A percentile compares a stretch with the other conserved stretches of the same genome.
phyloP scores from a whole-genome alignment of 1,140 invertebrate genomes.

The Solen grandis region DNA sequence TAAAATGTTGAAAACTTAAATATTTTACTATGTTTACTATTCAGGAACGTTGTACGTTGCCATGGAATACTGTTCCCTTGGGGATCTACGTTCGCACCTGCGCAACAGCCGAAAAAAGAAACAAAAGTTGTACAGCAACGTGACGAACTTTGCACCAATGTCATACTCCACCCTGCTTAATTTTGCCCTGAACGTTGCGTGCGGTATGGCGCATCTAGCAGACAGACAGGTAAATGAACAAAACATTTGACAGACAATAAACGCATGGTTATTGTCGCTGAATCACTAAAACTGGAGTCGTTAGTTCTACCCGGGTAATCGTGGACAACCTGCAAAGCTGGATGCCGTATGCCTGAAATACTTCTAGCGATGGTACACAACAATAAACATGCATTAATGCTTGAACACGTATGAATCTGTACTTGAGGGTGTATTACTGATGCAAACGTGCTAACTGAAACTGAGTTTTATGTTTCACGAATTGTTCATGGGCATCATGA shows the following conservation, averaged over 20 bases:
- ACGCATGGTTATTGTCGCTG: background rate
- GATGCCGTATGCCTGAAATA: too few species aligned
- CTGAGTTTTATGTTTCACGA: too few species aligned
- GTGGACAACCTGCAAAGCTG: too few species aligned
- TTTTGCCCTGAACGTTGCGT: conserved; percentile 72
- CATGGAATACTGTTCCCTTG: conserved; percentile 75
- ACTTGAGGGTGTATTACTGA: too few species aligned
- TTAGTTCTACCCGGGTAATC: too few species aligned
- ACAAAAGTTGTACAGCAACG: conserved; percentile 71
- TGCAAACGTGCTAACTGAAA: too few species aligned
- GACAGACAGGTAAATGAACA: conserved; percentile 70
- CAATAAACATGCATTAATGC: too few species aligned
- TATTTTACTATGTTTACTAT: too few species aligned
- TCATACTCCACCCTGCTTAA: conserved; percentile 66
- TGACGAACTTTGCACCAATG: conserved; percentile 54
- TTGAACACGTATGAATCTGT: too few species aligned
- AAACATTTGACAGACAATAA: background rate
- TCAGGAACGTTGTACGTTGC: conserved; percentile 75
- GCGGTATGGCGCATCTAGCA: conserved; percentile 72
- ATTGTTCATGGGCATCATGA: too few species aligned
- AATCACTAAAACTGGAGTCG: background rate
- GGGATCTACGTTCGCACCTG: conserved; percentile 74
- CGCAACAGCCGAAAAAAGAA: conserved; percentile 69
- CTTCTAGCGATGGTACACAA: too few species aligned
- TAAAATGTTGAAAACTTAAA: too few species aligned